Percentiles rank a stretch among this genome's conserved stretches.
These are phyloP conservation scores for Bombus superbus DNA, from an alignment of 1,140 invertebrate species.

Conservation along the genomic window DNA sequence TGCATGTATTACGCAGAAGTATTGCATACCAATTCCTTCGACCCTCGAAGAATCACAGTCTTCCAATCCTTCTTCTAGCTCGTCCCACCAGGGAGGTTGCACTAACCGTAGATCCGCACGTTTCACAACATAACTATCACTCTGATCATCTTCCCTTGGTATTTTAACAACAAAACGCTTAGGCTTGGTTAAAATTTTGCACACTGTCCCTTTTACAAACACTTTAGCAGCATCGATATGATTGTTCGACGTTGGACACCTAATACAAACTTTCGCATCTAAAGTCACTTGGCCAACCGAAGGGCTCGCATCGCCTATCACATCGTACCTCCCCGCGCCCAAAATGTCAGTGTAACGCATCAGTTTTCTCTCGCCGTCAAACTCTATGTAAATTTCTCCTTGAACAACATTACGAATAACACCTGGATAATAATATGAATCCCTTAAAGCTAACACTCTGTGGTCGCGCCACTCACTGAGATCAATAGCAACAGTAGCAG, in stretches of 20 bases:
- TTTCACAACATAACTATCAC: slow-evolving; percentile 86
- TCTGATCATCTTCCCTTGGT: slow-evolving; percentile 80
- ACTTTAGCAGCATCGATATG: slow-evolving; percentile 82
- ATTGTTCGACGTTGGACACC: slow-evolving; percentile 82
- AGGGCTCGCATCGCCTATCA: slow-evolving; percentile 97
- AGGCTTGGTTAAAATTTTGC: slow-evolving; percentile 87
- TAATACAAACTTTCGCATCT: slow-evolving; percentile 87
- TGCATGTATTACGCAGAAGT: background rate
- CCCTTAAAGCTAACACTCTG: slow-evolving; percentile 93
- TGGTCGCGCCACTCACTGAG: slow-evolving; percentile 96
- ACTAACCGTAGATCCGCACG: slow-evolving; percentile 94
- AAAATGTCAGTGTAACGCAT: slow-evolving; percentile 89
- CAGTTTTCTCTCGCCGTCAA: slow-evolving; percentile 84
- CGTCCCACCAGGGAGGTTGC: slow-evolving; percentile 97
- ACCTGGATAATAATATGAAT: slow-evolving; percentile 92
- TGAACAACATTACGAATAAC: slow-evolving; percentile 83
- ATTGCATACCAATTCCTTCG: slow-evolving; percentile 72
- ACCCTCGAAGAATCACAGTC: slow-evolving; percentile 73
- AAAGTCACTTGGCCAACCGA: slow-evolving; percentile 89
- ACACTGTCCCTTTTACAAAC: slow-evolving; percentile 93
- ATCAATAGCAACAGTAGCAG: slow-evolving; percentile 85
- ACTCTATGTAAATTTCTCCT: slow-evolving; percentile 78
- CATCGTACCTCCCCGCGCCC: slow-evolving; percentile 90
- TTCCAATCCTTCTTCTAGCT: slow-evolving; percentile 88
- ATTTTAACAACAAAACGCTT: slow-evolving; percentile 92